phyloP scores from a whole-genome alignment of 2,888 invertebrate species.

The Drosophila percnosoma region DNA sequence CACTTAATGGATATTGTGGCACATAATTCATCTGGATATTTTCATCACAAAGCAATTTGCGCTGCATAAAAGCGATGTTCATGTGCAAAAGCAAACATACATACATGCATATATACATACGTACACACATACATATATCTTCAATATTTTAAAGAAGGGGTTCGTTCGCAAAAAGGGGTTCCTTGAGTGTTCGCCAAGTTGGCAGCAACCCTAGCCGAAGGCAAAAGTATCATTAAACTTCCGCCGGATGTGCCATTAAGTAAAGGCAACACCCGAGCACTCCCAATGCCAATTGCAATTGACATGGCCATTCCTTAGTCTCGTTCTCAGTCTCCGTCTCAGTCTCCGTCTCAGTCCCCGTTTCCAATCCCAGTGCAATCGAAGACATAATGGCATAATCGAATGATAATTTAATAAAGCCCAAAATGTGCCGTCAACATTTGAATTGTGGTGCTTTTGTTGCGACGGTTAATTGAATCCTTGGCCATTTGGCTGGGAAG shows the following conservation, averaged over 20 bases:
- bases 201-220: slow-evolving; percentile 55
- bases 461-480: slow-evolving; percentile 73
- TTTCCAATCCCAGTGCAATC: slow-evolving; percentile 63
- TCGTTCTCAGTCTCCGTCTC: neutral
- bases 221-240: slow-evolving; percentile 65
- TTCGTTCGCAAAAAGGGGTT: slow-evolving; percentile 47
- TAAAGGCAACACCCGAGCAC: slow-evolving; percentile 18
- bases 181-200: slow-evolving; percentile 41
- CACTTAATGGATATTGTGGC: slow-evolving; percentile 70
- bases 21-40: slow-evolving; percentile 60
- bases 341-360: slow-evolving; percentile 3
- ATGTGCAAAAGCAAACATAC: slow-evolving; percentile 10
- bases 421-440: slow-evolving; percentile 76
- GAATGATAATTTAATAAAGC: slow-evolving; percentile 80
- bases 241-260: slow-evolving; percentile 76
- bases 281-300: slow-evolving; percentile 38
- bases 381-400: slow-evolving; percentile 79
- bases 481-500: slow-evolving; percentile 36
- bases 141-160: slow-evolving; percentile 53
- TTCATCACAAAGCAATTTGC: slow-evolving; percentile 69
- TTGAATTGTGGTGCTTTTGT: slow-evolving; percentile 69
- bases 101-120: slow-evolving; percentile 2
- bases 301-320: slow-evolving; percentile 21
- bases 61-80: slow-evolving; percentile 51
- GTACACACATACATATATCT: slow-evolving; percentile 10